Base-by-base conservation (phyloP, 2,888 invertebrate genomes). In the Eueremaeus valkanovi region DNA sequence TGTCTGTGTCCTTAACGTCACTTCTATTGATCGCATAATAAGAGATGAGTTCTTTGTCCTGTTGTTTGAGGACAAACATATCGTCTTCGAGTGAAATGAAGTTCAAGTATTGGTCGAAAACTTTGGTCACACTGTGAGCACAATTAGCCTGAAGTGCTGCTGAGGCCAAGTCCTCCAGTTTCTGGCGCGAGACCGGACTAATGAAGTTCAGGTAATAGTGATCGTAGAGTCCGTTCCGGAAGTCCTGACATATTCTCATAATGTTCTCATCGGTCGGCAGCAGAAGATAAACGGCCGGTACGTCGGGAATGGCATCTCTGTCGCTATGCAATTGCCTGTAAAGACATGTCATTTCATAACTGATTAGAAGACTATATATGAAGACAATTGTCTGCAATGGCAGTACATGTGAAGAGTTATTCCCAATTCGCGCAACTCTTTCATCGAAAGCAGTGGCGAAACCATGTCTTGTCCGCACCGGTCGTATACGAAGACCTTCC, bases 81-180 rank as follows among this genome's bases (percentile, higher is more conserved):
- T 99, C 97, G 85, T 99, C 96, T 86, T 99, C 99, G 79, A 99
- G 85, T 68, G 94, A 92, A 80, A 99, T 96, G 82, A 99, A 99
- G 85, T 98, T 98, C 74, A 98, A 87, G 87, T 98, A 99, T 85
- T 99, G 99, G 84, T 99, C 99, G 85, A 90, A 97, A 18, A 99
- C 92, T 86, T 96, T 96, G 79, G 94, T 92, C 77, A 98, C 92
- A 82, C 91, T 92, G 58, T 92, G 88, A n/a, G 94, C 93, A 80
- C 92, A 90, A 81, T 93, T 93, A 0, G 93, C 90, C 81, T 93
- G 91, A 66, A 99, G 88, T 0, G 97, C 93, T 1, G 95, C 90
- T 0, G 92, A 89, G 1, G 99, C 99, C 74, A 99, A 86, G 83
- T 96, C 95, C 86, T 99, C 99, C 78, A 99, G 87, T 84, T 92